Evolutionary conservation across 2,888 invertebrate species (phyloP), one percentile per base, ranked within the genome.

Genomic region (Volucella bombylans): DNA sequence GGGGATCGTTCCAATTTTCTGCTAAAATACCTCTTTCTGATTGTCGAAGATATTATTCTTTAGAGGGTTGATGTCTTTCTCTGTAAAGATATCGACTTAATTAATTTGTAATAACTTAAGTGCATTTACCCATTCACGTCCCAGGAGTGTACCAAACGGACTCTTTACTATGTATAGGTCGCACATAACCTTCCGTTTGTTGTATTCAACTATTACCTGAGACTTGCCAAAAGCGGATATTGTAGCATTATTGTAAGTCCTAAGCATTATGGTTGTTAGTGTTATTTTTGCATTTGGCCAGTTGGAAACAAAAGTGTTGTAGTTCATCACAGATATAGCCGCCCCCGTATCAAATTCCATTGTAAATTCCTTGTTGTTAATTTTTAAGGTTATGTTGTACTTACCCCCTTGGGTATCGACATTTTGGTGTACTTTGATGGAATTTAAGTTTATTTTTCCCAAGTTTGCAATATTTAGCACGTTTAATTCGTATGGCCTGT

Each of bases 401-500:
- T 55, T 55, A 55, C 50, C 78, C 55, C 55, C 23, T 10, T 52
- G 52, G 18, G 18, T 15, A 52, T 18, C 52, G 23, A 18, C 1
- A 52, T 18, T n/a, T 52, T 52, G 52, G 18, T 6, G 52, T 52
- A 18, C 18, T 52, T 52, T 52, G 52, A 52, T 45, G 14, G 57
- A 11, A n/a, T 23, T 52, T 52, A 18, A 8, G 52, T 18, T 18
- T 52, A 11, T 10, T 10, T 52, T 8, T 52, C 18, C 18, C 52
- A 18, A 4, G 10, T 23, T 52, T 54, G 67, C 23, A n/a, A 67
- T n/a, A 54, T 67, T 67, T 18, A 67, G 67, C 31, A 55, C 43
- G 14, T 55, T 54, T 31, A 54, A 55, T 41, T 67, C 67, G 23
- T 23, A 67, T 23, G 43, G 54, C 1, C 18, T 12, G n/a, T 14